phyloP scores from a whole-genome alignment of 2,797 vertebrate genomes.

The Peromyscus melanophrys region DNA sequence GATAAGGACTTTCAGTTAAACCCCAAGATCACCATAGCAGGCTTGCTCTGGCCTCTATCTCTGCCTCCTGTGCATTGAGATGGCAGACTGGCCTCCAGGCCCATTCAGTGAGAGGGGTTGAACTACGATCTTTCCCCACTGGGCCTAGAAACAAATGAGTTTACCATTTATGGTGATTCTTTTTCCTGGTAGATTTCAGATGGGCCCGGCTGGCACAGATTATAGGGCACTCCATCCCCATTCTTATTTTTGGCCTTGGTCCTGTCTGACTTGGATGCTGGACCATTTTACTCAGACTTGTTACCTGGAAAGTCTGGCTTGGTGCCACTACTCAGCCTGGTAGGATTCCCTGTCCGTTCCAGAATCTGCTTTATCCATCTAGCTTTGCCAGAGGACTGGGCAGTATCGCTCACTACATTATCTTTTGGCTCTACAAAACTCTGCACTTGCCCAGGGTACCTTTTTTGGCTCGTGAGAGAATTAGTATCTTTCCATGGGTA shows the following conservation, averaged over 20 bases:
- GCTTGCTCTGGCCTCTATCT: neutral
- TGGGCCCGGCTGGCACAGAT: conserved; percentile 43
- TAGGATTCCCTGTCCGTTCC: conserved; percentile 60
- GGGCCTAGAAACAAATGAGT: conserved; percentile 68
- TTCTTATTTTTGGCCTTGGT: conserved; percentile 71
- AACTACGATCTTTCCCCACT: neutral
- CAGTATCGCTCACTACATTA: conserved; percentile 10
- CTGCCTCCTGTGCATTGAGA: neutral
- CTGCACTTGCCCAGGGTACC: conserved; percentile 6
- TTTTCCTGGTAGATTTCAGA: conserved; percentile 63
- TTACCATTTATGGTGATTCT: conserved; percentile 54
- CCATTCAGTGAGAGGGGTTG: neutral
- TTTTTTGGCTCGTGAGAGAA: conserved; percentile 43
- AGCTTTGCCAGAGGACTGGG: conserved; percentile 13
- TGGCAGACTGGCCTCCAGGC: neutral
- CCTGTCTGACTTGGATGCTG: conserved; percentile 63
- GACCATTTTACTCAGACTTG: conserved; percentile 60
- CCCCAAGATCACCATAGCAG: neutral
- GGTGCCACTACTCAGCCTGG: conserved; percentile 46
- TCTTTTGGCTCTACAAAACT: conserved; percentile 32
- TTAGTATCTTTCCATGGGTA: neutral
- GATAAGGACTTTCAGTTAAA: neutral
- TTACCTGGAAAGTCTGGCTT: conserved; percentile 75
- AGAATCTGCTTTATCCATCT: conserved; percentile 59
- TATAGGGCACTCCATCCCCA: conserved; percentile 37